phyloP scores from a whole-genome alignment of 2,888 invertebrate species.

The Pseudococcus longispinus region DNA sequence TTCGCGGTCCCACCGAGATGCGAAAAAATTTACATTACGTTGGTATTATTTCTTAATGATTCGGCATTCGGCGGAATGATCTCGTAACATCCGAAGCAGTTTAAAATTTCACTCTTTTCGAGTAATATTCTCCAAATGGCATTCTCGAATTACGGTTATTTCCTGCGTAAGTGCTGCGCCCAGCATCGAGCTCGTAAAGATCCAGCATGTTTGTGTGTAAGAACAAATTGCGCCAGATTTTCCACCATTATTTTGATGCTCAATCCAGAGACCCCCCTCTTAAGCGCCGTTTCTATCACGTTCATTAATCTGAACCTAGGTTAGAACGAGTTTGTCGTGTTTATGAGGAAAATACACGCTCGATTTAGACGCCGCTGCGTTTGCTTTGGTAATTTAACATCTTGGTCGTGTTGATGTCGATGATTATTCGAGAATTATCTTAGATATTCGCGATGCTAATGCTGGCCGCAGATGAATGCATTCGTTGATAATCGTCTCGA shows the following conservation, averaged over 20 bases:
- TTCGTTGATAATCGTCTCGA: neutral
- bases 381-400: no score
- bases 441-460: no score
- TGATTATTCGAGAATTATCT: no score
- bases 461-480: no score
- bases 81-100: neutral
- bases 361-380: neutral
- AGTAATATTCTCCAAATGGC: neutral
- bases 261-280: no score
- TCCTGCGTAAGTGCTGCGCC: neutral
- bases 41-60: neutral
- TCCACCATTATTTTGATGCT: no score
- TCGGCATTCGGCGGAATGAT: neutral
- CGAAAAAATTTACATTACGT: neutral
- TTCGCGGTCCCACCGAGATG: neutral
- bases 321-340: neutral
- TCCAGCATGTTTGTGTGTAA: neutral
- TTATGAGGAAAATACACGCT: neutral
- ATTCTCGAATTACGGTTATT: neutral
- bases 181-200: neutral
- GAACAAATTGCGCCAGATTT: neutral
- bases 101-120: slow-evolving; percentile 8
- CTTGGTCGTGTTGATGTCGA: no score
- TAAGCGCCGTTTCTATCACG: no score
- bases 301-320: neutral